Evolutionary conservation across 2,113 vertebrate species (phyloP), one percentile per base, ranked within the genome.

Genomic region (Cervus canadensis): DNA sequence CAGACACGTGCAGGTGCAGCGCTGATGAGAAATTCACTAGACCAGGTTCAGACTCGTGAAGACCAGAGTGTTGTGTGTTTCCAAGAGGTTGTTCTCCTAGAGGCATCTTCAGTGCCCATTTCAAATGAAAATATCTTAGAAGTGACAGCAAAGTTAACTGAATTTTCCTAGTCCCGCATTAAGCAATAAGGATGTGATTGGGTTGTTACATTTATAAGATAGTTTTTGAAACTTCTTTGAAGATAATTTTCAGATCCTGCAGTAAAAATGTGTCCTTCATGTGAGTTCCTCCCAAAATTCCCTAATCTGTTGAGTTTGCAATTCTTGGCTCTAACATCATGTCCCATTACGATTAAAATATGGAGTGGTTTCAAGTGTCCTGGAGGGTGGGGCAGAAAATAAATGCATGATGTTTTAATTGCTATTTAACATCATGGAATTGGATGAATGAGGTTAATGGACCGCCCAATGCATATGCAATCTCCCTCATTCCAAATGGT

Each of bases 211-310:
- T 98, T 98, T 97, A 98, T 95, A 96, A 98, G 97, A 97, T 95
- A 98, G 97, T 97, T 98, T 98, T 96, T 93, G 95, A 98, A 98
- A 97, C 50, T 95, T 98, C 96, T 98, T 97, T 98, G 97, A 98
- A 98, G 96, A 98, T 98, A 99, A 99, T 98, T 99, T 95, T 98
- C 98, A 98, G 97, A 98, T 99, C 98, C 97, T 98, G 83, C 91
- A 98, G 96, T 98, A 98, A 98, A 98, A 98, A 85, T 95, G 92
- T 98, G 62, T 89, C 97, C 59, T 92, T 99, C 94, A 33, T 81
- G 85, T 17, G 83, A 97, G 97, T 98, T 92, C 97, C 97, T 74
- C 97, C 94, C 64, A 91, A 98, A 98, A 88, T 98, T 98, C 94
- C 62, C 23, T 45, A 97, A 94, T 40, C 0, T 17, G 93, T 87